A percentile compares a stretch with the other conserved stretches of the same genome.
These are phyloP conservation scores for Karalla daura DNA, from an alignment of 2,797 vertebrate species.

Conservation along the genomic window DNA sequence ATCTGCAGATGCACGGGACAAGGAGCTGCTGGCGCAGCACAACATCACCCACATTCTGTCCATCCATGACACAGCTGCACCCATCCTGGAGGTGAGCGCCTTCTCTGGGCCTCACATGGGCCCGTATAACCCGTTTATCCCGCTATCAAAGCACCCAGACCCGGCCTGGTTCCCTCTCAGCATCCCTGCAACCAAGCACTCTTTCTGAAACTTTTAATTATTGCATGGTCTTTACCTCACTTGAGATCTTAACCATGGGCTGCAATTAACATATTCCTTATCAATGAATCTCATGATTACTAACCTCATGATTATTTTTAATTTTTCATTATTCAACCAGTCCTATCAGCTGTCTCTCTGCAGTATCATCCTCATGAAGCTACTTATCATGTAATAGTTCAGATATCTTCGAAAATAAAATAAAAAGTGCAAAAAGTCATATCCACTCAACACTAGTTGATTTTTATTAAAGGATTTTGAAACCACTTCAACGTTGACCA, in stretches of 20 bases:
- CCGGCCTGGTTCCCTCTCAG: background rate
- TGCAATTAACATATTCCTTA: background rate
- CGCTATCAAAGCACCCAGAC: background rate
- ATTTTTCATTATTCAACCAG: background rate
- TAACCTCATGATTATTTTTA: too few relatives aligned
- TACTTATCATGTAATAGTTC: background rate
- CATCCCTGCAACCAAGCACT: slow-evolving; percentile 25
- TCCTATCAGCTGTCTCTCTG: background rate
- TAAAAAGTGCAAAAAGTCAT: background rate
- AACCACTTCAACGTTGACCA: too few relatives aligned
- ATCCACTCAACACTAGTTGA: background rate
- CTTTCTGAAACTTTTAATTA: slow-evolving; percentile 47
- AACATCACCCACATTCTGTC: slow-evolving; percentile 94
- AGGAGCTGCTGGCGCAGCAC: slow-evolving; percentile 81
- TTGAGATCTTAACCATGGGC: background rate
- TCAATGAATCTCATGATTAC: background rate
- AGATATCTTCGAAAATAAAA: background rate
- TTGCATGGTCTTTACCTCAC: background rate
- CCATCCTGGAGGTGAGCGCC: slow-evolving; percentile 90
- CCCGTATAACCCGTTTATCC: slow-evolving; percentile 11
- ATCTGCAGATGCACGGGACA: slow-evolving; percentile 87
- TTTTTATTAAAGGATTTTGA: slow-evolving; percentile 27
- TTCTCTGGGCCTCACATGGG: background rate
- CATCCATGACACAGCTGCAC: slow-evolving; percentile 91
- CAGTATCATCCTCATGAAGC: background rate